Conservation (phyloP, 2,888 invertebrate genomes). For the Chouioia cunea region DNA sequence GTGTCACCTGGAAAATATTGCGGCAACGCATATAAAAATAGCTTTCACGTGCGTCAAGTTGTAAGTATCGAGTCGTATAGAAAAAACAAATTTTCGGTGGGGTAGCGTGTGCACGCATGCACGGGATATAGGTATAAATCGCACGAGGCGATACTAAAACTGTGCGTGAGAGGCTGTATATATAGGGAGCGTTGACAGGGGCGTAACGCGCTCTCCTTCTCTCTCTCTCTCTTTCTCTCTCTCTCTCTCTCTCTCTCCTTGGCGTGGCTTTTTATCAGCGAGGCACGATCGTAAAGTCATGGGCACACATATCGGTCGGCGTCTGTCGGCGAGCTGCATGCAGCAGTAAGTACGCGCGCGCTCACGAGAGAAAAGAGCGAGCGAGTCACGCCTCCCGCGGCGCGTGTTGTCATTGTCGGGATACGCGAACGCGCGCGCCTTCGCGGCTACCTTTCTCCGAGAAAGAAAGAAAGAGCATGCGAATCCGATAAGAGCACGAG, state of each 20-base stretch:
- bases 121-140: too few species aligned
- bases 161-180: too few species aligned
- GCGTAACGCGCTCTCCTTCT: slow-evolving; percentile 40
- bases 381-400: slow-evolving; percentile 66
- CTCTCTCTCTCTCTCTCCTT: slow-evolving; percentile 2
- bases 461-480: too few species aligned
- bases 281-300: slow-evolving; percentile 40
- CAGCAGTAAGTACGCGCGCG: too few species aligned
- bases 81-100: too few species aligned
- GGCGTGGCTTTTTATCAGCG: slow-evolving; percentile 23
- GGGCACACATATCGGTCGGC: background rate
- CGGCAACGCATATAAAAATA: background rate
- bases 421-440: slow-evolving; percentile 49
- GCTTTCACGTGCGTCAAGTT: background rate
- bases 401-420: slow-evolving; percentile 66
- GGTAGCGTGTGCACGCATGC: background rate
- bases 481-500: too few species aligned
- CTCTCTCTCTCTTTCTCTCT: slow-evolving; percentile 2
- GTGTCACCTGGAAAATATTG: background rate
- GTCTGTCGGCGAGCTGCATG: background rate
- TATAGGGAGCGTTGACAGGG: slow-evolving; percentile 38
- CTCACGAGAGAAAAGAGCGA: slow-evolving; percentile 28
- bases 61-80: slow-evolving; percentile 1
- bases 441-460: background rate
- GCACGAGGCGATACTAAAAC: background rate